Evolutionary conservation across 2,888 invertebrate genomes (phyloP).

Genomic region (Ypsolopha sequella): DNA sequence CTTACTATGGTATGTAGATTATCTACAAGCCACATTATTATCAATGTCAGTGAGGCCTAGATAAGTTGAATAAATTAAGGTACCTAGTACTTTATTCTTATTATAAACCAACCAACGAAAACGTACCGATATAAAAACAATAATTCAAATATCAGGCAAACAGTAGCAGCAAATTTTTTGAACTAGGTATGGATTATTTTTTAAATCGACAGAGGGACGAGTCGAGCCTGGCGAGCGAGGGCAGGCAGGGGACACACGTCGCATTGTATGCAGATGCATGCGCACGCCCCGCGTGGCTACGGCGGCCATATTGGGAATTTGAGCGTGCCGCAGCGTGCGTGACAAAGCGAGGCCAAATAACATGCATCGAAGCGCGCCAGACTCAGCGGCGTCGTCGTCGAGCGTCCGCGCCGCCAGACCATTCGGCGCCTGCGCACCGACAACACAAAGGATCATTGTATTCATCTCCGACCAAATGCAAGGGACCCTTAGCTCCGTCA

Average conservation of each 20-base stretch:
- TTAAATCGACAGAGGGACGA: slow-evolving; percentile 3
- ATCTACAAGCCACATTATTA: too few species aligned
- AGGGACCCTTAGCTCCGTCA: slow-evolving; percentile 44
- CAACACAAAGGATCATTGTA: slow-evolving; percentile 61
- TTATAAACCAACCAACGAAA: too few species aligned
- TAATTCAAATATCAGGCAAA: not conserved
- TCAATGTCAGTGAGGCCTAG: too few species aligned
- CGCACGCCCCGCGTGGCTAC: slow-evolving; percentile 16
- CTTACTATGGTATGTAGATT: too few species aligned
- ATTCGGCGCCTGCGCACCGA: slow-evolving; percentile 54
- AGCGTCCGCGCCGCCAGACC: slow-evolving; percentile 48
- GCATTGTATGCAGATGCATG: slow-evolving; percentile 34
- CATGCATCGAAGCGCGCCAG: slow-evolving; percentile 4
- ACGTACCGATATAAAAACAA: too few species aligned
- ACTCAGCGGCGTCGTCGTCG: slow-evolving; percentile 28
- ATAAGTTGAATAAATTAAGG: too few species aligned
- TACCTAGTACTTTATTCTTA: too few species aligned
- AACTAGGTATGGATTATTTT: slow-evolving; percentile 10
- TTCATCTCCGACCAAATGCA: slow-evolving; percentile 46
- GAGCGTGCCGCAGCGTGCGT: slow-evolving; percentile 13
- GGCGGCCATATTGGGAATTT: slow-evolving; percentile 16
- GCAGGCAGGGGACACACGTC: slow-evolving; percentile 11
- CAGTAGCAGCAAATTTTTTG: not conserved
- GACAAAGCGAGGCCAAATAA: slow-evolving; percentile 15
- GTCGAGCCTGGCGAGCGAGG: not conserved